Conservation (phyloP, 2,888 invertebrate genomes). For the Achlya flavicornis region DNA sequence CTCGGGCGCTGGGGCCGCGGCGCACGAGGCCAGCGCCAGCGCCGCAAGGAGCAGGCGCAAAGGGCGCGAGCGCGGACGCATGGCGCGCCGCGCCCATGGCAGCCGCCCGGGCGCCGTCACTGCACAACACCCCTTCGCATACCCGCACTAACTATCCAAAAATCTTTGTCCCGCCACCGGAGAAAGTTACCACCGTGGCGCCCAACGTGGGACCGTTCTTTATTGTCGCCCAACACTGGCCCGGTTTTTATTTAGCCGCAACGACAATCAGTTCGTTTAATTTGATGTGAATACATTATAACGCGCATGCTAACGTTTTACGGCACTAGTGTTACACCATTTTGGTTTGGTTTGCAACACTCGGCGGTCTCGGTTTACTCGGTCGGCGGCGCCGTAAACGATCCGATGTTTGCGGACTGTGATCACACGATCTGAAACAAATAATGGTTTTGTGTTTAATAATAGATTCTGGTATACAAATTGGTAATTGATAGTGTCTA, state of each 20-base stretch:
- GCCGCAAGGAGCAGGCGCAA: slow-evolving; percentile 81
- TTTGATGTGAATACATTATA: slow-evolving; percentile 30
- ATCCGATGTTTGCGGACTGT: slow-evolving; percentile 58
- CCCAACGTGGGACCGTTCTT: slow-evolving; percentile 27
- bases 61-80: slow-evolving; percentile 80
- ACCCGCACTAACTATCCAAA: slow-evolving; percentile 45
- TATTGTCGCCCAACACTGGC: slow-evolving; percentile 26
- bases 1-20: slow-evolving; percentile 80
- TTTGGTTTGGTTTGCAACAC: slow-evolving; percentile 34
- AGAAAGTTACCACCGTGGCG: slow-evolving; percentile 30
- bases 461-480: slow-evolving; percentile 51
- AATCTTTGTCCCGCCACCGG: slow-evolving; percentile 22
- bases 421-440: slow-evolving; percentile 74
- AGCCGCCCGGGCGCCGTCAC: slow-evolving; percentile 81
- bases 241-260: slow-evolving; percentile 9
- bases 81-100: slow-evolving; percentile 83
- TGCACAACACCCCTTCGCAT: slow-evolving; percentile 68
- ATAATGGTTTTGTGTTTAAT: slow-evolving; percentile 61
- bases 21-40: slow-evolving; percentile 80
- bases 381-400: slow-evolving; percentile 59
- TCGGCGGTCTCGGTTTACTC: slow-evolving; percentile 40
- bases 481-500: slow-evolving; percentile 43
- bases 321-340: slow-evolving; percentile 51
- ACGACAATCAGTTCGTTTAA: slow-evolving; percentile 34
- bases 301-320: slow-evolving; percentile 34